A percentile compares a stretch with the other conserved stretches of the same genome.
phyloP scores from a whole-genome alignment of 2,113 vertebrate species.

The Steatornis caripensis region DNA sequence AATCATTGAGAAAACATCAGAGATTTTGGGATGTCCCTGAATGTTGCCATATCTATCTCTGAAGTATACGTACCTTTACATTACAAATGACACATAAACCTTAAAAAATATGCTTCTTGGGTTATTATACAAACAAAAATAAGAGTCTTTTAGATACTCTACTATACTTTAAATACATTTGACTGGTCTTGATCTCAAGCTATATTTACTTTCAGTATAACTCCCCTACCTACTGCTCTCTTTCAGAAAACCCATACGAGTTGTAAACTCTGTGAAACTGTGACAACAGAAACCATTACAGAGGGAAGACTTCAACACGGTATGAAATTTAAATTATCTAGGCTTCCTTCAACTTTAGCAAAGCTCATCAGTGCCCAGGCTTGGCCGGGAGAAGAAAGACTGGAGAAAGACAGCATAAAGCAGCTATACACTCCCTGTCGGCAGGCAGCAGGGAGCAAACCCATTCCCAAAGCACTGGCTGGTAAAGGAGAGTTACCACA shows the following conservation, averaged over 20 bases:
- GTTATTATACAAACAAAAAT: not conserved
- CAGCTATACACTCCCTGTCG: not conserved
- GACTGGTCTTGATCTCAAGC: not conserved
- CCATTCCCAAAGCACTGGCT: not conserved
- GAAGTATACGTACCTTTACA: not conserved
- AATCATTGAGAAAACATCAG: not conserved
- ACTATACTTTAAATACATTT: not conserved
- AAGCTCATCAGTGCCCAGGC: not conserved
- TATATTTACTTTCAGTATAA: not conserved
- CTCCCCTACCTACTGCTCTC: not conserved
- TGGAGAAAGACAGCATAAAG: not conserved
- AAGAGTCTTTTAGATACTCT: not conserved
- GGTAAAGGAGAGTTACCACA: not conserved
- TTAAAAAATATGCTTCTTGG: not conserved
- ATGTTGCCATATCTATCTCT: rapidly evolving
- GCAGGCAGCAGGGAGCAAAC: not conserved
- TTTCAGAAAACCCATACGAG: not conserved
- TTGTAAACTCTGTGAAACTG: not conserved
- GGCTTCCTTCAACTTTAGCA: not conserved
- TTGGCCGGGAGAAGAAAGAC: not conserved
- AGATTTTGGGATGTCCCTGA: not conserved
- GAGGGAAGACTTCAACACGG: not conserved
- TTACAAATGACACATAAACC: not conserved
- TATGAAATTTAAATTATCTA: not conserved
- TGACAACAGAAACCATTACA: not conserved